phyloP scores from a whole-genome alignment of 1,140 invertebrate species.

The Subanguina moxae region DNA sequence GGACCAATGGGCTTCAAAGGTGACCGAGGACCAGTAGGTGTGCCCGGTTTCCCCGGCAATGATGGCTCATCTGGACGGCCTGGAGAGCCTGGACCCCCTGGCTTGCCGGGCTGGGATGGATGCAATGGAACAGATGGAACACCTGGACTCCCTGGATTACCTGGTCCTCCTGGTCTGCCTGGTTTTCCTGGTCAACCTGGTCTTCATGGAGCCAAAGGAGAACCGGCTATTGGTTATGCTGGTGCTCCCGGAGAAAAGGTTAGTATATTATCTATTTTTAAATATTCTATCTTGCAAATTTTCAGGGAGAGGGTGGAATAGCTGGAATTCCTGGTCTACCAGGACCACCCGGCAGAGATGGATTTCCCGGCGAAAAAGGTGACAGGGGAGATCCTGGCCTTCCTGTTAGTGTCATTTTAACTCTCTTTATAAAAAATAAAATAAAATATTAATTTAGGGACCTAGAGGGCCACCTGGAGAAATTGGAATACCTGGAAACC shows the following conservation, averaged over 20 bases:
- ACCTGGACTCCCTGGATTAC: slow-evolving; percentile 50
- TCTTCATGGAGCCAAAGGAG: slow-evolving; percentile 54
- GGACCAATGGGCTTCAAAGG: slow-evolving; percentile 50
- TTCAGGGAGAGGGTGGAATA: slow-evolving; percentile 56
- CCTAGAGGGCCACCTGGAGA: slow-evolving; percentile 58
- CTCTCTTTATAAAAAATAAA: too few species aligned
- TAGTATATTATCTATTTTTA: slow-evolving; percentile 14
- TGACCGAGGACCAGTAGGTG: slow-evolving; percentile 51
- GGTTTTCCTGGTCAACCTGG: slow-evolving; percentile 63
- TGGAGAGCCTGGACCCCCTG: slow-evolving; percentile 57
- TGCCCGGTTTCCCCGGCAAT: slow-evolving; percentile 57
- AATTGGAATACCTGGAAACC: slow-evolving; percentile 57
- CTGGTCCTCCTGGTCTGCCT: slow-evolving; percentile 51
- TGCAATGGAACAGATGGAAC: slow-evolving; percentile 59
- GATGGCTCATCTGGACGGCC: slow-evolving; percentile 54
- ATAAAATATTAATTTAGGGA: slow-evolving; percentile 39
- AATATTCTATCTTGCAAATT: not conserved
- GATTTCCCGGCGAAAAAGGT: slow-evolving; percentile 60
- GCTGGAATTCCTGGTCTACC: slow-evolving; percentile 55
- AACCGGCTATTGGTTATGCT: slow-evolving; percentile 56
- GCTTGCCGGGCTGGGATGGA: slow-evolving; percentile 57
- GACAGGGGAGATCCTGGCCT: slow-evolving; percentile 59
- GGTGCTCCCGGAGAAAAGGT: slow-evolving; percentile 59
- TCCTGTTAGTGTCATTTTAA: slow-evolving; percentile 61
- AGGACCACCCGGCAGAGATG: slow-evolving; percentile 58